A percentile compares a stretch with the other conserved stretches of the same genome.
These are phyloP conservation scores for Montipora foliosa DNA, from an alignment of 64 coral and sea anemone species.

Conservation along the genomic window DNA sequence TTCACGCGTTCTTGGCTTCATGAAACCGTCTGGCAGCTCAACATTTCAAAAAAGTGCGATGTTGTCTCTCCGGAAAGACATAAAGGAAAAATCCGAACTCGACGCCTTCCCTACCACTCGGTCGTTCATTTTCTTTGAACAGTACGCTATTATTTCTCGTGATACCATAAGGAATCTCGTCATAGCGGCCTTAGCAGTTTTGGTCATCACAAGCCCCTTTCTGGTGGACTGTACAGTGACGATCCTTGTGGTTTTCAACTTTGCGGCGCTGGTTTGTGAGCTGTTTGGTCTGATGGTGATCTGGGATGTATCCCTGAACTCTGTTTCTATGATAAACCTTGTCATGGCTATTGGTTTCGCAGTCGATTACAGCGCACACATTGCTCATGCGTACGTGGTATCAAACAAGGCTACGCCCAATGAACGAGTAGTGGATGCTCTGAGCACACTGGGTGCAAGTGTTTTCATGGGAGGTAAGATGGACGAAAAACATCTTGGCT, in stretches of 20 bases:
- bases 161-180: constrained; percentile 76
- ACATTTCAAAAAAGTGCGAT: constrained; percentile 66
- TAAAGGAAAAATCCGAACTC: constrained; percentile 38
- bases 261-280: constrained; percentile 50
- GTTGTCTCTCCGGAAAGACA: constrained; percentile 58
- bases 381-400: constrained; percentile 66
- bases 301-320: constrained; percentile 71
- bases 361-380: constrained; percentile 74
- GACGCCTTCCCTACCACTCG: constrained; percentile 58
- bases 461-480: constrained; percentile 71
- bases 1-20: constrained; percentile 71
- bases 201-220: constrained; percentile 65
- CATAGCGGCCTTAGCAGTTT: constrained; percentile 57
- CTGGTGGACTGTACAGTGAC: constrained; percentile 49
- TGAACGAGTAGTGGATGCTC: constrained; percentile 39
- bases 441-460: constrained; percentile 68
- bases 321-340: constrained; percentile 68
- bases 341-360: constrained; percentile 65
- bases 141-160: constrained; percentile 43
- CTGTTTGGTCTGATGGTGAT: constrained; percentile 71
- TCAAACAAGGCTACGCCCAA: constrained; percentile 30
- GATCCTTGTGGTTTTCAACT: constrained; percentile 53
- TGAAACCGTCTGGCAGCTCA: constrained; percentile 48
- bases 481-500: too few species aligned
- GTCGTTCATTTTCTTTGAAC: constrained; percentile 59